These are phyloP conservation scores for Propithecus coquereli DNA, from an alignment of 2,113 vertebrate species.

Conservation along the genomic window DNA sequence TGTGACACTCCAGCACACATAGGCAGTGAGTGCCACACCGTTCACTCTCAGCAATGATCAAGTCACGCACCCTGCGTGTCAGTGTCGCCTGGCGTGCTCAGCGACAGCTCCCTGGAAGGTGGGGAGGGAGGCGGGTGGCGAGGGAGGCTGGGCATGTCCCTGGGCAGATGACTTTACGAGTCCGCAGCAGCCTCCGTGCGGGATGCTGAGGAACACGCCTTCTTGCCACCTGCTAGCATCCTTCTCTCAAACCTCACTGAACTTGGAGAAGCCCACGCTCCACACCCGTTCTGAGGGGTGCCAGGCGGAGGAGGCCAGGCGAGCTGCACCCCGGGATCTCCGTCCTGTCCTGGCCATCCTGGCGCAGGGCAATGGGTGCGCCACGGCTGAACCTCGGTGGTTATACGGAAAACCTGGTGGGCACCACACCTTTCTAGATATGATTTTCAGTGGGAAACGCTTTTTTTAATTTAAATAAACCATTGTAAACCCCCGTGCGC, in stretches of 20 bases:
- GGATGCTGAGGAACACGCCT: accelerated
- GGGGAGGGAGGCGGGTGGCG: no score
- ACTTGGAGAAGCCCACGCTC: accelerated
- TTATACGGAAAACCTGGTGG: background rate
- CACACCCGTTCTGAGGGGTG: accelerated
- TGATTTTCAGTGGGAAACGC: background rate
- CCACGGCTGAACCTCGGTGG: background rate
- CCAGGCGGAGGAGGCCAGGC: accelerated
- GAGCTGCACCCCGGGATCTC: accelerated
- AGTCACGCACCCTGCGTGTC: accelerated
- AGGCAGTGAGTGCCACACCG: accelerated
- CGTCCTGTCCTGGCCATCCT: accelerated
- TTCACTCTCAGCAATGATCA: no score
- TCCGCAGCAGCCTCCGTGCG: accelerated
- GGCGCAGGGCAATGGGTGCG: accelerated
- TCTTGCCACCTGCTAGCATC: accelerated
- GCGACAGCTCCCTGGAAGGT: accelerated
- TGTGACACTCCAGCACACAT: no score
- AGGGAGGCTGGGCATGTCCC: accelerated
- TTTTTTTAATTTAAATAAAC: background rate
- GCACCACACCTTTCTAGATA: background rate
- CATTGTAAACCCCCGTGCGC: background rate
- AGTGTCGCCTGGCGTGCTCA: accelerated
- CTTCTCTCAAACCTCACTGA: background rate
- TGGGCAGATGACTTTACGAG: accelerated